Conservation (phyloP, 1,140 invertebrate genomes). For the Lordiphosa stackelbergi region DNA sequence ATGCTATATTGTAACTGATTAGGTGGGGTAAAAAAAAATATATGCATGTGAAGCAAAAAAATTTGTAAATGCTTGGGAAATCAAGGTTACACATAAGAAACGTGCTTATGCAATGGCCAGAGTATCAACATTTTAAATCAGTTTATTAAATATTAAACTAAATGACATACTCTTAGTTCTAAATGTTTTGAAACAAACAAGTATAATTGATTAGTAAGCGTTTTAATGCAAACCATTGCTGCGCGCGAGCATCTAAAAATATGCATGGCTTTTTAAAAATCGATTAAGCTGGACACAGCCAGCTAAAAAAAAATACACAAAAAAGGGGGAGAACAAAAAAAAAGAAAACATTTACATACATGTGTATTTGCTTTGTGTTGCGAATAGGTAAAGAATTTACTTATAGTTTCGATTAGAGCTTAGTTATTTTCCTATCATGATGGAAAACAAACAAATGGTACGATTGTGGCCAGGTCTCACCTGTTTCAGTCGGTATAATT, state of each 20-base stretch:
- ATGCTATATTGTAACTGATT: conserved; percentile 17
- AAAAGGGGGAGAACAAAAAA: neutral
- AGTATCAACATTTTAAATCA: neutral
- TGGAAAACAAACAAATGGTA: too few relatives aligned
- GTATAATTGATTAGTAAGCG: conserved; percentile 19
- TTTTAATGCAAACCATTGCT: neutral
- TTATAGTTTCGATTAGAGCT: too few relatives aligned
- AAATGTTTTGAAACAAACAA: conserved; percentile 7
- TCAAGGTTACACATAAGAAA: conserved; percentile 14
- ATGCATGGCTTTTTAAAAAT: conserved; percentile 18
- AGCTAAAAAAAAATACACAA: conserved; percentile 6
- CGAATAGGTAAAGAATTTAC: too few relatives aligned
- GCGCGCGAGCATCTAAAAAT: conserved; percentile 16
- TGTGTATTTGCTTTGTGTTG: neutral
- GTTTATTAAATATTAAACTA: neutral
- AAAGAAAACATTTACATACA: conserved; percentile 2
- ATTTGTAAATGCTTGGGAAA: conserved; percentile 2
- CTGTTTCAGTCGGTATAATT: too few relatives aligned
- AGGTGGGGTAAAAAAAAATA: conserved; percentile 6
- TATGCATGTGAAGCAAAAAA: conserved; percentile 1
- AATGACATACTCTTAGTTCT: too few relatives aligned
- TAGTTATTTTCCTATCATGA: too few relatives aligned
- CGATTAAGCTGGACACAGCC: conserved; percentile 7
- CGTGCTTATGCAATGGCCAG: neutral
- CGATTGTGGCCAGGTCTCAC: too few relatives aligned